Percentiles rank a stretch among this genome's conserved stretches.
These are phyloP conservation scores for Pterois miles DNA, from an alignment of 2,797 vertebrate species.

Conservation along the genomic window DNA sequence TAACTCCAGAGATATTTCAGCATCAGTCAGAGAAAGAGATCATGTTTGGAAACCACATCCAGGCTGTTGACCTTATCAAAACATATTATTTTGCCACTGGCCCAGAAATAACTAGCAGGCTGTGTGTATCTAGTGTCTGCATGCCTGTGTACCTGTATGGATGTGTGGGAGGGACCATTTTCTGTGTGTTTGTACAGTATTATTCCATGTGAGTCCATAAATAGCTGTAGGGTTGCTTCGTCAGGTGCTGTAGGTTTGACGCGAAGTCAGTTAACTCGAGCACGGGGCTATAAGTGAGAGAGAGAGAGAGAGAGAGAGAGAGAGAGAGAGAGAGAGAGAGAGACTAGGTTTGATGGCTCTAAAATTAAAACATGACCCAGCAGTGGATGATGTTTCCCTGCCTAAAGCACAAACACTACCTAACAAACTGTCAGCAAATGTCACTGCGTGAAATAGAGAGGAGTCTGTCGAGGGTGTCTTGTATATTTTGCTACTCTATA, in stretches of 20 bases:
- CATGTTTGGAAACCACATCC: conserved; percentile 60
- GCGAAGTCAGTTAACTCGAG: conserved; percentile 48
- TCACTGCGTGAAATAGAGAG: conserved; percentile 43
- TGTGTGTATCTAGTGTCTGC: conserved; percentile 55
- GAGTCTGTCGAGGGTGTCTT: conserved; percentile 4
- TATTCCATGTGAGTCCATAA: conserved; percentile 43
- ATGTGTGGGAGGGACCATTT: not conserved
- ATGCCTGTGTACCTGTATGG: conserved; percentile 42
- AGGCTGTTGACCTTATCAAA: conserved; percentile 72
- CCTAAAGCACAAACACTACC: conserved; percentile 55
- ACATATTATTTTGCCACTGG: conserved; percentile 59
- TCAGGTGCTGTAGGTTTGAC: conserved; percentile 45
- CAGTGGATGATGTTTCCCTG: conserved; percentile 62
- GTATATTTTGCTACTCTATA: not conserved
- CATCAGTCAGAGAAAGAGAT: conserved; percentile 40
- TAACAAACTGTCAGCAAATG: conserved; percentile 63
- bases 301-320: too few species aligned
- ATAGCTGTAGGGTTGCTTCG: conserved; percentile 50
- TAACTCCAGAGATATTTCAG: conserved; percentile 44
- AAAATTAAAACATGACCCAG: conserved; percentile 72
- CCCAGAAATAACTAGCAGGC: conserved; percentile 64
- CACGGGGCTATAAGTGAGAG: conserved; percentile 7
- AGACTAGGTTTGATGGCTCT: conserved; percentile 64
- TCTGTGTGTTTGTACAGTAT: conserved; percentile 2
- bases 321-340: too few species aligned